Conservation (phyloP, 2,888 invertebrate species). For the Tanytarsus gracilentus region DNA sequence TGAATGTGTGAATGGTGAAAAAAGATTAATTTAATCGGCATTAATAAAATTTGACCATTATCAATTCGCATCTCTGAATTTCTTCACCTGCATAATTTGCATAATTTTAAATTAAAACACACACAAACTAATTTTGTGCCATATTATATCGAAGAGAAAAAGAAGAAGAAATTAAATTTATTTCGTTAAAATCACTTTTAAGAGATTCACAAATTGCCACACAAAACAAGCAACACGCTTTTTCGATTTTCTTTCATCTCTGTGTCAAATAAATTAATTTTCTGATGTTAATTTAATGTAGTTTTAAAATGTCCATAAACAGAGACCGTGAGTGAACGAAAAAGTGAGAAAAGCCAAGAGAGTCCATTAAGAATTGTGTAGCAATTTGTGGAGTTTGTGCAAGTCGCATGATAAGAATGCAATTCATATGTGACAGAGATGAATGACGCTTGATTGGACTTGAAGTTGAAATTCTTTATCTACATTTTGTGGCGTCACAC, state of each 20-base stretch:
- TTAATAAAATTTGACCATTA: too few relatives aligned
- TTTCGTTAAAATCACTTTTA: neutral
- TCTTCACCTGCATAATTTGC: too few relatives aligned
- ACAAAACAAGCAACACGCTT: neutral
- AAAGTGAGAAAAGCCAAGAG: too few relatives aligned
- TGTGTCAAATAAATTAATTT: conserved; percentile 8
- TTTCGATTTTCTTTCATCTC: neutral
- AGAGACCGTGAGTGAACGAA: too few relatives aligned
- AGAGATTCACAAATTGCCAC: neutral
- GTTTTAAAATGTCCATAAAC: conserved; percentile 9
- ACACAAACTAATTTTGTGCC: too few relatives aligned
- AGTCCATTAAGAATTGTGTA: conserved; percentile 10
- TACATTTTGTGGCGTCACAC: neutral
- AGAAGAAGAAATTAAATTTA: neutral
- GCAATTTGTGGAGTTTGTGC: neutral
- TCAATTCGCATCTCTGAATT: too few relatives aligned
- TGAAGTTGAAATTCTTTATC: neutral
- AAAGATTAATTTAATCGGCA: too few relatives aligned
- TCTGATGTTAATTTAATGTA: conserved; percentile 13
- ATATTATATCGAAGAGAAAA: neutral
- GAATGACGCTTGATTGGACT: conserved; percentile 1
- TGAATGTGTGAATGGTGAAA: too few relatives aligned
- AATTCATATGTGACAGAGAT: conserved; percentile 11
- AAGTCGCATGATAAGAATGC: neutral
- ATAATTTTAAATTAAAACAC: too few relatives aligned